Evolutionary conservation across 1,140 invertebrate species (phyloP).

Genomic region (Conus ventricosus): DNA sequence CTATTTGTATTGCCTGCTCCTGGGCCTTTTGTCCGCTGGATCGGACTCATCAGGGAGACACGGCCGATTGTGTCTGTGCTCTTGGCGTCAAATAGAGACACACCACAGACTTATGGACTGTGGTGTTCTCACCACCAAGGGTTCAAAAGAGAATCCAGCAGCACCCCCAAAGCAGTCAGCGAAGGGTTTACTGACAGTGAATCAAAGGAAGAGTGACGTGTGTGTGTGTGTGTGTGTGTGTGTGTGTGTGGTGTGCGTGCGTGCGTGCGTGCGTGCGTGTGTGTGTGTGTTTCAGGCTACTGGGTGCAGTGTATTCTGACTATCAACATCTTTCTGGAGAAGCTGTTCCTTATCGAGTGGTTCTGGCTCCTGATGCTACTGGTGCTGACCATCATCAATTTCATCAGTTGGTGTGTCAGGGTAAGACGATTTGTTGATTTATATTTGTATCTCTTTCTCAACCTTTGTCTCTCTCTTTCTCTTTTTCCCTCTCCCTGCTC

Average conservation of each 20-base stretch:
- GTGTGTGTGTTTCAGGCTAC: background rate
- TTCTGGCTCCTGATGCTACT: slow-evolving; percentile 58
- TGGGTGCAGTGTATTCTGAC: slow-evolving; percentile 76
- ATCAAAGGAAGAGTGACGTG: background rate
- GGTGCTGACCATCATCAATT: slow-evolving; percentile 63
- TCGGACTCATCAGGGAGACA: too few relatives aligned
- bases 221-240: background rate
- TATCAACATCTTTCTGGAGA: slow-evolving; percentile 74
- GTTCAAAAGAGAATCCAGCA: too few relatives aligned
- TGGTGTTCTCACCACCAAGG: too few relatives aligned
- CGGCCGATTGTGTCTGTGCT: too few relatives aligned
- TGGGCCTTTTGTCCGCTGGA: too few relatives aligned
- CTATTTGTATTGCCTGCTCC: too few relatives aligned
- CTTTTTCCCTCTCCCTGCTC: too few relatives aligned
- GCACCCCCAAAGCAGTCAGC: too few relatives aligned
- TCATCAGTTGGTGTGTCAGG: slow-evolving; percentile 43
- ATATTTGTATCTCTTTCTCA: background rate
- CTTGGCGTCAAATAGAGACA: too few relatives aligned
- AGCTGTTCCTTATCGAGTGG: slow-evolving; percentile 66
- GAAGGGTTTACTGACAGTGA: background rate
- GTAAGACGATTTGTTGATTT: background rate
- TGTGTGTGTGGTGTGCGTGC: background rate
- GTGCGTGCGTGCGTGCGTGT: background rate
- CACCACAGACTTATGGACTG: too few relatives aligned
- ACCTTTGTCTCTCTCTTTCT: too few relatives aligned